phyloP scores from a whole-genome alignment of 2,797 vertebrate species.

The Periophthalmus magnuspinnatus region DNA sequence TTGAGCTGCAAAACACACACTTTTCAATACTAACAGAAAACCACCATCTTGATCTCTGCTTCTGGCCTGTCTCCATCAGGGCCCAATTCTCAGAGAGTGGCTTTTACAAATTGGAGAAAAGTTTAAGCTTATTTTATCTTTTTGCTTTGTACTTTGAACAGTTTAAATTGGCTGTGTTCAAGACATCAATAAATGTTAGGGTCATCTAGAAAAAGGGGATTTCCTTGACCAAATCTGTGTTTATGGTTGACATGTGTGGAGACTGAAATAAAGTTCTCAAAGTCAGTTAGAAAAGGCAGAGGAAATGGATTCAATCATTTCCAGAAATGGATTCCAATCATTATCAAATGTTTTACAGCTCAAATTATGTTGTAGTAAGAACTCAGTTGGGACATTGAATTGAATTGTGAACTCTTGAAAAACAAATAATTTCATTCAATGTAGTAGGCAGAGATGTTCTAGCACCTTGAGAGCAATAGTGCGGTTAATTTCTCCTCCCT shows the following conservation, averaged over 20 bases:
- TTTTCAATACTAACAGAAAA: slow-evolving; percentile 49
- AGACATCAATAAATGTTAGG: no score
- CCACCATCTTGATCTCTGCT: slow-evolving; percentile 57
- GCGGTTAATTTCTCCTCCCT: background rate
- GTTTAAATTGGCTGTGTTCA: no score
- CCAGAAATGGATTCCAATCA: no score
- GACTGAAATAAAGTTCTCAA: slow-evolving; percentile 59
- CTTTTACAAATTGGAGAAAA: slow-evolving; percentile 9
- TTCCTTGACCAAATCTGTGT: slow-evolving; percentile 56
- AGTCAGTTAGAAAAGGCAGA: no score
- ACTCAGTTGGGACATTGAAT: background rate
- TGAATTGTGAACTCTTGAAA: background rate
- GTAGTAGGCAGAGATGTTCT: background rate
- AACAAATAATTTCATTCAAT: background rate
- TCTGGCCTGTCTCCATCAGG: slow-evolving; percentile 78
- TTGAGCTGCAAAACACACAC: slow-evolving; percentile 24
- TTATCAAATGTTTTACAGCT: no score
- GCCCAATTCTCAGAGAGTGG: slow-evolving; percentile 51
- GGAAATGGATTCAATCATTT: no score
- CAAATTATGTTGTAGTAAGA: background rate
- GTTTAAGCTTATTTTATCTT: no score
- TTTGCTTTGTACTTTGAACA: no score
- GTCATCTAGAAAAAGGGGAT: slow-evolving; percentile 51
- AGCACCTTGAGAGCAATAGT: background rate
- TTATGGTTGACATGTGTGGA: slow-evolving; percentile 66